Evolutionary conservation across 1,140 invertebrate species (phyloP).

Genomic region (Anastatus disparis): DNA sequence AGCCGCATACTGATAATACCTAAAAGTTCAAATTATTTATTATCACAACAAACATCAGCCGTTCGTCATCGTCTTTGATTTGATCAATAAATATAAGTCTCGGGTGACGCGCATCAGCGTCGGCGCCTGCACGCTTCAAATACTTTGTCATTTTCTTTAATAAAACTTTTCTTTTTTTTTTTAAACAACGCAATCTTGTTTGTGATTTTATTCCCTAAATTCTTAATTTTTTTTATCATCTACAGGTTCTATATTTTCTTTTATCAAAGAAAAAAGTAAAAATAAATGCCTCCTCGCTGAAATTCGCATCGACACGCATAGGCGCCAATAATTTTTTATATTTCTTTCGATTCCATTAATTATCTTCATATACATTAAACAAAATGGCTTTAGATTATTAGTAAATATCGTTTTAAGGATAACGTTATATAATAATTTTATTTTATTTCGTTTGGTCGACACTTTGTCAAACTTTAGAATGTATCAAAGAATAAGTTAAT

Average conservation of each 20-base stretch:
- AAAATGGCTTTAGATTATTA: constrained; percentile 33
- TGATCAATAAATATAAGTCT: constrained; percentile 59
- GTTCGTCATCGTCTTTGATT: constrained; percentile 59
- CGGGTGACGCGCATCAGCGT: neutral
- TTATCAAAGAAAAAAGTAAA: constrained; percentile 19
- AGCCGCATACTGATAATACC: constrained; percentile 45
- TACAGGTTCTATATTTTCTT: neutral
- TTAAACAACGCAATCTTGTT: neutral
- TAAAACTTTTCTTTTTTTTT: constrained; percentile 30
- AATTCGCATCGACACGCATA: constrained; percentile 37
- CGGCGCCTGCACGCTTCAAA: constrained; percentile 43
- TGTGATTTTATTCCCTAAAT: neutral
- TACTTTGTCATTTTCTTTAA: constrained; percentile 42
- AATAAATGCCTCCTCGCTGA: constrained; percentile 41
- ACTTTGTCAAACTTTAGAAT: constrained; percentile 20
- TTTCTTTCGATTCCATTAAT: constrained; percentile 35
- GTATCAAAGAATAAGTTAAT: constrained; percentile 33
- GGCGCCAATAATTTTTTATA: constrained; percentile 35
- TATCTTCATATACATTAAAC: constrained; percentile 20
- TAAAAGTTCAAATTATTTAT: constrained; percentile 55
- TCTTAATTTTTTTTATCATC: neutral
- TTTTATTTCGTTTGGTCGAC: constrained; percentile 20
- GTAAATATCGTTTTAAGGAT: neutral
- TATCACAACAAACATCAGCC: constrained; percentile 65
- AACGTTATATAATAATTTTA: neutral